phyloP scores from a whole-genome alignment of 2,797 vertebrate species.

The Amblyopsis hoosieri region DNA sequence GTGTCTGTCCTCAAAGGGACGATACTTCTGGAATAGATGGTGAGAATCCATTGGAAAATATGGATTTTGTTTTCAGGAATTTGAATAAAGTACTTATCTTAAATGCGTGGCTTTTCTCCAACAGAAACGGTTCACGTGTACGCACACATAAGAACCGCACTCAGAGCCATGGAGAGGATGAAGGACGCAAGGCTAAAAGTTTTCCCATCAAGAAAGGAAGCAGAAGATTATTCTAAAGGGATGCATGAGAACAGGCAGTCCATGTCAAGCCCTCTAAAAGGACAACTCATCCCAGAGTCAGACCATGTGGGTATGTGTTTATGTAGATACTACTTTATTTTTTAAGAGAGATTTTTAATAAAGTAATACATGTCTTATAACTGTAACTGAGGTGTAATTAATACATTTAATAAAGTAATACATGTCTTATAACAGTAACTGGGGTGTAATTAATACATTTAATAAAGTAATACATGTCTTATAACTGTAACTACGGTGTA shows the following conservation, averaged over 20 bases:
- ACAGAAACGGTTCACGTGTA: slow-evolving; percentile 90
- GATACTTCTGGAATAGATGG: slow-evolving; percentile 85
- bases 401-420: too few species aligned
- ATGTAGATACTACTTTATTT: too few species aligned
- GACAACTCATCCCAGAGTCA: slow-evolving; percentile 84
- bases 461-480: too few species aligned
- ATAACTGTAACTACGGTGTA: too few species aligned
- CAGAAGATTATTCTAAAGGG: slow-evolving; percentile 97
- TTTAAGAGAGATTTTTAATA: too few species aligned
- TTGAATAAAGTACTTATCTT: not conserved
- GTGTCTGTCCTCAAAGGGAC: slow-evolving; percentile 91
- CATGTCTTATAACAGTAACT: too few species aligned
- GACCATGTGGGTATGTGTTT: slow-evolving; percentile 38
- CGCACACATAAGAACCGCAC: slow-evolving; percentile 90
- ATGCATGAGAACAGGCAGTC: slow-evolving; percentile 83
- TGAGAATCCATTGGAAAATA: slow-evolving; percentile 63
- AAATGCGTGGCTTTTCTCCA: too few species aligned
- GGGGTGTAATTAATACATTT: too few species aligned
- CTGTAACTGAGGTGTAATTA: too few species aligned
- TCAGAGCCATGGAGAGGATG: slow-evolving; percentile 92
- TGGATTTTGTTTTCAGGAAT: not conserved
- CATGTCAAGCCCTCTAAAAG: slow-evolving; percentile 90
- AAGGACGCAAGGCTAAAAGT: slow-evolving; percentile 96
- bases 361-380: too few species aligned
- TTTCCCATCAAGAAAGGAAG: slow-evolving; percentile 90